These are phyloP conservation scores for Dysmachus trigonus DNA, from an alignment of 2,888 invertebrate species.

Conservation along the genomic window DNA sequence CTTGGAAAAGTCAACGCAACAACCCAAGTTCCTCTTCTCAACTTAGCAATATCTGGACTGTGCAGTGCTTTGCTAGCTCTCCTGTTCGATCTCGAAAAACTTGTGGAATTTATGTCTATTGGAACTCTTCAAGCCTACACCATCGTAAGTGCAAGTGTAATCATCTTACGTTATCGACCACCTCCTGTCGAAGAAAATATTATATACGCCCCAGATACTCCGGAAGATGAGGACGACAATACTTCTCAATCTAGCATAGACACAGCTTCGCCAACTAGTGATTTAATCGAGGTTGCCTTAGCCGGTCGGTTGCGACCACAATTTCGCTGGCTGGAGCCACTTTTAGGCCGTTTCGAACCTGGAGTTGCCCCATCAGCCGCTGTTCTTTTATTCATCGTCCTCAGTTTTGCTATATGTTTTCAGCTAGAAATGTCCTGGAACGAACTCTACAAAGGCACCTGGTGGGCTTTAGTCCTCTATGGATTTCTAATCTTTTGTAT, in stretches of 20 bases:
- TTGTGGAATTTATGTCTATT: conserved; percentile 95
- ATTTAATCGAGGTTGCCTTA: conserved; percentile 69
- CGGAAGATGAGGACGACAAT: conserved; percentile 69
- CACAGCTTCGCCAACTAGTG: conserved; percentile 68
- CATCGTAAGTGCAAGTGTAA: conserved; percentile 89
- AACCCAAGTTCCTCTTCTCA: conserved; percentile 82
- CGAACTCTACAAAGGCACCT: conserved; percentile 67
- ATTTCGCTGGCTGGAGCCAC: conserved; percentile 78
- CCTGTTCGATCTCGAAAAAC: conserved; percentile 85
- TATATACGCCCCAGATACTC: conserved; percentile 66
- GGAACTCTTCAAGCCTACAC: conserved; percentile 89
- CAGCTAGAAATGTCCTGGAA: conserved; percentile 72
- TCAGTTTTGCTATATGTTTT: conserved; percentile 76
- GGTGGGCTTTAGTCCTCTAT: conserved; percentile 76
- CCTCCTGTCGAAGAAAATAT: conserved; percentile 66
- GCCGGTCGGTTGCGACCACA: conserved; percentile 80
- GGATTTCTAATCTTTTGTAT: conserved; percentile 72
- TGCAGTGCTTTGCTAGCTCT: conserved; percentile 82
- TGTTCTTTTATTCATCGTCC: conserved; percentile 75
- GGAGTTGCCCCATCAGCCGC: conserved; percentile 78
- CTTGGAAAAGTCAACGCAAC: conserved; percentile 79
- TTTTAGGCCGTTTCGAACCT: conserved; percentile 78
- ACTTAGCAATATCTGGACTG: conserved; percentile 79
- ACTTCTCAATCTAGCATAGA: conserved; percentile 72
- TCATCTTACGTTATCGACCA: conserved; percentile 83